These are phyloP conservation scores for Neoniphon sammara DNA, from an alignment of 2,797 vertebrate species.

Conservation along the genomic window DNA sequence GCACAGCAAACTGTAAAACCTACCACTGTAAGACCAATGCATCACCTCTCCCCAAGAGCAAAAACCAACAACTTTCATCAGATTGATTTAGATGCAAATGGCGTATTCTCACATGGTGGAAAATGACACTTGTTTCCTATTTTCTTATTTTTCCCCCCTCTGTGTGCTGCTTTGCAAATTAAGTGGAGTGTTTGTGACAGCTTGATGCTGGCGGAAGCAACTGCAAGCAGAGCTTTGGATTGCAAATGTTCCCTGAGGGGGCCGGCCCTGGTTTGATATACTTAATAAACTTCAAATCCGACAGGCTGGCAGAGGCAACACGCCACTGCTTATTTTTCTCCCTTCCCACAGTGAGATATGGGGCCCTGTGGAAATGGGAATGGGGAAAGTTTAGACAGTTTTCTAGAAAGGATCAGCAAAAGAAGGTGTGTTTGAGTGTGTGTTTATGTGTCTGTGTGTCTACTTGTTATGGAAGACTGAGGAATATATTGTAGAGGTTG, in stretches of 20 bases:
- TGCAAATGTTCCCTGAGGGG: slow-evolving; percentile 81
- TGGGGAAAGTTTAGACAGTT: slow-evolving; percentile 68
- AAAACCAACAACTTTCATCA: slow-evolving; percentile 68
- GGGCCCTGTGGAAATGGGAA: slow-evolving; percentile 69
- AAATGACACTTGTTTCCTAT: slow-evolving; percentile 79
- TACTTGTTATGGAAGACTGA: slow-evolving; percentile 39
- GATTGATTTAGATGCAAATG: slow-evolving; percentile 77
- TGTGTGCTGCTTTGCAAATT: slow-evolving; percentile 80
- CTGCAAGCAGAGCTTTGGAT: slow-evolving; percentile 80
- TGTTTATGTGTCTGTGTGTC: slow-evolving; percentile 24
- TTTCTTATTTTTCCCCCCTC: slow-evolving; percentile 67
- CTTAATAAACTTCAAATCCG: slow-evolving; percentile 83
- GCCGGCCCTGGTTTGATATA: slow-evolving; percentile 77
- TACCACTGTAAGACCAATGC: slow-evolving; percentile 37
- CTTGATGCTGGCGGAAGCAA: slow-evolving; percentile 78
- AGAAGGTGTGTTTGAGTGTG: slow-evolving; percentile 46
- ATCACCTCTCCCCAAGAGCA: slow-evolving; percentile 58
- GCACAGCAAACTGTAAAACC: slow-evolving; percentile 52
- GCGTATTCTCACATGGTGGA: slow-evolving; percentile 64
- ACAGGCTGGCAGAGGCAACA: slow-evolving; percentile 74
- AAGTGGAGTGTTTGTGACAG: slow-evolving; percentile 82
- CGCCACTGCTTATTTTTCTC: slow-evolving; percentile 67
- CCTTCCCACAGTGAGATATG: slow-evolving; percentile 65
- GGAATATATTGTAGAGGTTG: slow-evolving; percentile 24
- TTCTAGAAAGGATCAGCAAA: slow-evolving; percentile 57